phyloP scores from a whole-genome alignment of 2,888 invertebrate genomes.

The Glaucopsyche alexis region DNA sequence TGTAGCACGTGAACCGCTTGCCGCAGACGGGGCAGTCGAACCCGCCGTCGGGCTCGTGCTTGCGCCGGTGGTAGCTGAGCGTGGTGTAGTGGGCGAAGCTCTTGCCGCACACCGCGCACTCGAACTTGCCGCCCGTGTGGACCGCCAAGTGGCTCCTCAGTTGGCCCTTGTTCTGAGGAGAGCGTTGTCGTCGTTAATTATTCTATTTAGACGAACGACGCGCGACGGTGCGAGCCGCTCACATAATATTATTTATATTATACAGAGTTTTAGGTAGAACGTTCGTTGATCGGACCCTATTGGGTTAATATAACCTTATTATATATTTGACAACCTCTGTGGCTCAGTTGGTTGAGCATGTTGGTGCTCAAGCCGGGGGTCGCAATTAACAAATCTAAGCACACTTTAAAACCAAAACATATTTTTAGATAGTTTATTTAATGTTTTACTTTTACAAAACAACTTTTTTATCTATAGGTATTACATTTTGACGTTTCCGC shows the following conservation, averaged over 20 bases:
- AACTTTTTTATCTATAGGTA: too few species aligned
- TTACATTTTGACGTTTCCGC: too few species aligned
- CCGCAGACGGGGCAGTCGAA: conserved; percentile 53
- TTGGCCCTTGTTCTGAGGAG: conserved; percentile 37
- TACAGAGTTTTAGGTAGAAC: too few species aligned
- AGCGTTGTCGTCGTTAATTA: neutral
- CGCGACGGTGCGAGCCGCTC: neutral
- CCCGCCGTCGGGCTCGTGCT: conserved; percentile 39
- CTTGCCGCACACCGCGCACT: conserved; percentile 66
- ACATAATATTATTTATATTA: neutral
- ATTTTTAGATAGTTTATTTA: too few species aligned
- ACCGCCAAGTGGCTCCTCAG: conserved; percentile 70
- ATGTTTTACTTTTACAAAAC: too few species aligned
- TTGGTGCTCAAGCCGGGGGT: too few species aligned
- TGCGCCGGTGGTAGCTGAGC: conserved; percentile 39
- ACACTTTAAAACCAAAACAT: too few species aligned
- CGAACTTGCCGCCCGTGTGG: conserved; percentile 70
- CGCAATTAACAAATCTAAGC: too few species aligned
- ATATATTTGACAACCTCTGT: too few species aligned
- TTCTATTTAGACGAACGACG: neutral
- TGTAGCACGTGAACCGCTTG: conserved; percentile 34
- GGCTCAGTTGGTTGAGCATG: too few species aligned
- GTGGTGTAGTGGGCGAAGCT: conserved; percentile 67
- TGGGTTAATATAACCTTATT: too few species aligned
- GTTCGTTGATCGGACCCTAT: too few species aligned